Base-by-base conservation (phyloP, 2,888 invertebrate genomes). In the Zhengitettix transpicula region DNA sequence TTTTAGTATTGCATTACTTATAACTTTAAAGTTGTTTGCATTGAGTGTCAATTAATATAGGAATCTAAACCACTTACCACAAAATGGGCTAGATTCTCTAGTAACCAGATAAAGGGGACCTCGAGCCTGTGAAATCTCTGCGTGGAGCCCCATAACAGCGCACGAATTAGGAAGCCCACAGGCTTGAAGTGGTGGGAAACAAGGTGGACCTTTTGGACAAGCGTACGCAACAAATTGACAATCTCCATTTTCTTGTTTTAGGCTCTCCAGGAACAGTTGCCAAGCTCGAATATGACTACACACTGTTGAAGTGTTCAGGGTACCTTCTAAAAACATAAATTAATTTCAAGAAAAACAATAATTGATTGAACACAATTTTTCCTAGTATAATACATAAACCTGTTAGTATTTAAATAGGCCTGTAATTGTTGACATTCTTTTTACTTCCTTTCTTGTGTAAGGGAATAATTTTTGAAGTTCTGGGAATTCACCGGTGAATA, bases 271-370 rank as follows among this genome's bases (percentile, higher is more conserved):
- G 67, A 78, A 81, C 1, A 80, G 68, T 55, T 73, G 70, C 72
- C 78, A 78, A 1, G 80, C 78, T 65, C 81, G 70, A 12, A 78
- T 67, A 67, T 81, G 81, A 64, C 81, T 81, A 67, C 81, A 81
- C 7, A 79, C 79, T 47, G 78, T 73, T 51, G 76, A 74, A 55
- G 72, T 72, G 60, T 76, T 75, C 58, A 78, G 66, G 47, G 69
- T 65, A 55, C 74, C 74, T 58, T 78, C 78, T 78, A 65, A 16
- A 64, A 63, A 2, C 28, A 28, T n/a, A n/a, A n/a, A n/a, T n/a
- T n/a, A n/a, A n/a, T n/a, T n/a, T n/a, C n/a, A n/a, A n/a, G n/a
- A n/a, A n/a, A n/a, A n/a, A n/a, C n/a, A n/a, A n/a, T n/a, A n/a
- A n/a, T n/a, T n/a, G n/a, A n/a, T n/a, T n/a, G n/a, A n/a, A n/a